A percentile compares a stretch with the other conserved stretches of the same genome.
These are phyloP conservation scores for Melanotaenia boesemani DNA, from an alignment of 2,797 vertebrate species.

Conservation along the genomic window DNA sequence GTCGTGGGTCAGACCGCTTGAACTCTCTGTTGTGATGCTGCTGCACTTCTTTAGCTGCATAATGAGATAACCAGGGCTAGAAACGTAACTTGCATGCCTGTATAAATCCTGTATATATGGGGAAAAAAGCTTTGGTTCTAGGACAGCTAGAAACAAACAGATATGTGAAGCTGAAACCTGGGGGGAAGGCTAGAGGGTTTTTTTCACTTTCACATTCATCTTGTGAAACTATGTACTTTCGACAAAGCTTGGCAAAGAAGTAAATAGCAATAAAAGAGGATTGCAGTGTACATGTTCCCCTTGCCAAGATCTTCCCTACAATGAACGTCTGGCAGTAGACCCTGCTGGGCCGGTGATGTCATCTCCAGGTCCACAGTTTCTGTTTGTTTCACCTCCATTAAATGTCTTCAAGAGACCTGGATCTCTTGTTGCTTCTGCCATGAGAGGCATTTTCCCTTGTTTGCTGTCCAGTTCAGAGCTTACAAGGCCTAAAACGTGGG, in stretches of 20 bases:
- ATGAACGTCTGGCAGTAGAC: constrained; percentile 69
- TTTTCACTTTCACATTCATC: constrained; percentile 70
- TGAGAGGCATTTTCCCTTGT: constrained; percentile 67
- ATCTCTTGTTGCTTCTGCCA: constrained; percentile 55
- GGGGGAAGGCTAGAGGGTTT: constrained; percentile 39
- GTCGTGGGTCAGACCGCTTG: constrained; percentile 54
- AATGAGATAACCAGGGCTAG: constrained; percentile 36
- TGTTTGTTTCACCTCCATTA: constrained; percentile 76
- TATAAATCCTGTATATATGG: constrained; percentile 40
- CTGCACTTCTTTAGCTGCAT: constrained; percentile 47
- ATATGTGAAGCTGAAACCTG: constrained; percentile 45
- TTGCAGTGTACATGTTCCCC: constrained; percentile 62
- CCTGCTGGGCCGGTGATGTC: constrained; percentile 73
- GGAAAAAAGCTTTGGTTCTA: constrained; percentile 32
- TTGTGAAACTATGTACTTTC: constrained; percentile 72
- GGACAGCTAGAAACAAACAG: constrained; percentile 33
- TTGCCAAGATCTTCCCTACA: constrained; percentile 76
- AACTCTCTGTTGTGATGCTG: constrained; percentile 52
- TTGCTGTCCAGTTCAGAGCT: constrained; percentile 45
- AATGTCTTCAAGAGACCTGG: constrained; percentile 60
- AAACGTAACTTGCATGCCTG: constrained; percentile 21
- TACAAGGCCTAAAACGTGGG: constrained; percentile 5
- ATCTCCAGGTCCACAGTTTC: constrained; percentile 73
- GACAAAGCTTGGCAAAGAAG: constrained; percentile 74
- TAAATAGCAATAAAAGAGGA: constrained; percentile 78